phyloP scores from a whole-genome alignment of 2,797 vertebrate genomes.

The Poeciliopsis paucimaculata region DNA sequence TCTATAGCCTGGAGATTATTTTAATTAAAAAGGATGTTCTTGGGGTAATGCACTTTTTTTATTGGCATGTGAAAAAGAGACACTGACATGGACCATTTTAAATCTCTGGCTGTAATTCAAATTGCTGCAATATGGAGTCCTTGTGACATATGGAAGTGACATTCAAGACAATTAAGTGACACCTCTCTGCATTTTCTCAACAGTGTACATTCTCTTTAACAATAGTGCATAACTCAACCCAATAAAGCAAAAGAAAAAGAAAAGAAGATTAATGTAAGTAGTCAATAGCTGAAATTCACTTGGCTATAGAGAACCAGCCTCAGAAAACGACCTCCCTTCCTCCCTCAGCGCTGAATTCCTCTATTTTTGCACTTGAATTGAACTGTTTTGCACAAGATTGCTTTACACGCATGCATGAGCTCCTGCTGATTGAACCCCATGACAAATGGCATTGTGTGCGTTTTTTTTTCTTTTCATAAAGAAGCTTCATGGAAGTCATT shows the following conservation, averaged over 20 bases:
- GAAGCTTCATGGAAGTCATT: not conserved
- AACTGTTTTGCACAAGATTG: conserved; percentile 5
- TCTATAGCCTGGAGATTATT: conserved; percentile 22
- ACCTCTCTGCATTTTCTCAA: conserved; percentile 17
- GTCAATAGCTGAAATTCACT: not conserved
- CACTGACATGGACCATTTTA: not conserved
- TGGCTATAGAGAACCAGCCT: not conserved
- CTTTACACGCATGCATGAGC: not conserved
- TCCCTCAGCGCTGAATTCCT: conserved; percentile 1
- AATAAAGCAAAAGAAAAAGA: conserved; percentile 10
- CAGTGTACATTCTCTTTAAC: conserved; percentile 19
- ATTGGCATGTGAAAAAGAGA: not conserved
- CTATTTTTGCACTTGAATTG: conserved; percentile 7
- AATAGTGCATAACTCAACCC: not conserved
- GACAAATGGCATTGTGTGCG: not conserved
- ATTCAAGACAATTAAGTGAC: conserved; percentile 38
- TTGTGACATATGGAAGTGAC: conserved; percentile 36
- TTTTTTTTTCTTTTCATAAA: conserved; percentile 3
- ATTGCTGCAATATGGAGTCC: conserved; percentile 34
- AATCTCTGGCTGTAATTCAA: conserved; percentile 19
- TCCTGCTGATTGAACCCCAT: conserved; percentile 1
- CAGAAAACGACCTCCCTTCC: conserved; percentile 4
- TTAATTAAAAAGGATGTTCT: conserved; percentile 14
- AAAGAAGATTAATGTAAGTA: conserved; percentile 1
- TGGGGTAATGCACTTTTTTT: conserved; percentile 18